Evolutionary conservation across 1,140 invertebrate genomes (phyloP), one percentile per base, ranked within the genome.

Genomic region (Papilio dardanus): DNA sequence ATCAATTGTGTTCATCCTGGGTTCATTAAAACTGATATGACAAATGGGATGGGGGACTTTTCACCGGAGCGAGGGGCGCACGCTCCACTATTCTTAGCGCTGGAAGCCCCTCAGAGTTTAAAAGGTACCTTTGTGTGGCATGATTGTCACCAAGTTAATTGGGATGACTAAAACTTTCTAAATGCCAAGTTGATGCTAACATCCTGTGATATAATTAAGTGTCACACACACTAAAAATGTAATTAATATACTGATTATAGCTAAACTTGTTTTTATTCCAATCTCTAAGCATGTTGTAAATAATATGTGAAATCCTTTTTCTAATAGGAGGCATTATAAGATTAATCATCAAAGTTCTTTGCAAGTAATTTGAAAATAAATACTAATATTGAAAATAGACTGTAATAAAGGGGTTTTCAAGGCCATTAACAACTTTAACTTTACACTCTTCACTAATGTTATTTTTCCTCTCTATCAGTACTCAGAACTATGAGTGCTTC

Each of bases 11-110:
- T 96, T 74, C 95, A 96, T 88, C 95, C 95, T 31, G 95, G 95
- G 16, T 97, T 96, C 91, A 96, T 97, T 1, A 95, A 95, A 84
- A 97, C 96, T 31, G 96, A 97, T 82, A 96, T 97, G 96, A 95
- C 95, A 10, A 95, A 94, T 84, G 95, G 96, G 68, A 96, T 96
- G 91, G 96, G 96, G 35, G 90, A 92, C 30, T 93, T 96, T 46
- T 96, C 95, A 28, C 95, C 96, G 46, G 96, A 97, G 76, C 84
- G 97, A 93, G 96, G 96, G 62, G 92, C 93, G 14, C 77, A 79
- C 30, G 92, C 92, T 33, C 90, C 93, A 19, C 83, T 94, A 3
- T 94, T 92, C 76, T 81, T 94, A 67, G 93, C 93, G n/a, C 68
- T 94, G 24, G 91, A 93, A 69, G 92, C 92, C 24, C 92, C 92